phyloP scores from a whole-genome alignment of 2,888 invertebrate genomes.

The Incurvaria masculella region DNA sequence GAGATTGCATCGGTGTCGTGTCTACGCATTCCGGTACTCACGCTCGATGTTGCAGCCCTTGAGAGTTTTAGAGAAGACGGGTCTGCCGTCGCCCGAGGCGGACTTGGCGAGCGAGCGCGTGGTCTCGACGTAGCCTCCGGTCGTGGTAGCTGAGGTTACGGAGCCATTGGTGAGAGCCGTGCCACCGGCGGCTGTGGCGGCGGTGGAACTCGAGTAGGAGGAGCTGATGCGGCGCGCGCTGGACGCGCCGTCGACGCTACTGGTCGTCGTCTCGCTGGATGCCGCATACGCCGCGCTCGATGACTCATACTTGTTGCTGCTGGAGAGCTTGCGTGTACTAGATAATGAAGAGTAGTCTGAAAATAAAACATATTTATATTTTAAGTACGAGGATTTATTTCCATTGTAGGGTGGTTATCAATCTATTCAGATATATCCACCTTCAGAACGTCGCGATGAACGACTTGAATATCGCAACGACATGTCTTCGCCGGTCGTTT shows the following conservation, averaged over 20 bases:
- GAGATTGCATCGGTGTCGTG: slow-evolving; percentile 28
- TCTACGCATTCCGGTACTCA: slow-evolving; percentile 50
- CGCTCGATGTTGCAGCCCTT: slow-evolving; percentile 77
- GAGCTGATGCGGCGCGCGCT: slow-evolving; percentile 26
- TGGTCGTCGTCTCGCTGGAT: slow-evolving; percentile 25
- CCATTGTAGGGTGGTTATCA: too few species aligned
- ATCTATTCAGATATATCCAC: too few species aligned
- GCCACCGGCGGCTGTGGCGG: slow-evolving; percentile 31
- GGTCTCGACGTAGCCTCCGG: slow-evolving; percentile 24
- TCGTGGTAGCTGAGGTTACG: slow-evolving; percentile 15
- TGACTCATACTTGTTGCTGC: slow-evolving; percentile 39
- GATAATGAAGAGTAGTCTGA: slow-evolving; percentile 37
- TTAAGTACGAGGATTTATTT: too few species aligned
- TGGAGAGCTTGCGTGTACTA: slow-evolving; percentile 36
- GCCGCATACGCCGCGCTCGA: slow-evolving; percentile 31
- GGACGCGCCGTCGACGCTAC: slow-evolving; percentile 28
- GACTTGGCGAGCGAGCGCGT: slow-evolving; percentile 28
- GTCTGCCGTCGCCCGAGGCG: slow-evolving; percentile 56
- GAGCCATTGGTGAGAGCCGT: slow-evolving; percentile 39
- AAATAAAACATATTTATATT: too few species aligned
- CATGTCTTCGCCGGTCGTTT: slow-evolving; percentile 42
- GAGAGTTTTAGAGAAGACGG: slow-evolving; percentile 69
- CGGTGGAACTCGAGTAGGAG: slow-evolving; percentile 29
- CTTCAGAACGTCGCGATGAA: slow-evolving; percentile 62
- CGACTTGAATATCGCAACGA: slow-evolving; percentile 59